Evolutionary conservation across 64 coral and sea anemone genomes (phyloP), one percentile per base, ranked within the genome.

Genomic region (Actinia tenebrosa): DNA sequence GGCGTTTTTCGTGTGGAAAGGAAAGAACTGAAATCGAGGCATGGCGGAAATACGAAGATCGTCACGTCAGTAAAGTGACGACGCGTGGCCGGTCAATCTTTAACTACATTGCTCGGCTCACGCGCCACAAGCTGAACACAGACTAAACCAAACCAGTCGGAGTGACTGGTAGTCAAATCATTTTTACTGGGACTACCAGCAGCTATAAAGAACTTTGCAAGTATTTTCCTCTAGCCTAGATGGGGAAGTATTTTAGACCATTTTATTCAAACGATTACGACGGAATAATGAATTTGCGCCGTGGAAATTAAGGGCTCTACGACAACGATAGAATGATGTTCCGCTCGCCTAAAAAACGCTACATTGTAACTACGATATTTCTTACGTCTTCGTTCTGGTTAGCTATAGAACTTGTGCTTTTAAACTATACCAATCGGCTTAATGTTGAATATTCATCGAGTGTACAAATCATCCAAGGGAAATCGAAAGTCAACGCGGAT

Each of bases 341-440:
- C 79, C 89, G 88, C 83, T 87, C 84, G 44, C 78, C 94, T 78
- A 84, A 81, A 64, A 93, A 87, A 80, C 88, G 91, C 72, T 96
- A 96, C 64, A 87, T 96, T 42, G 78, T 93, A 8, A 80, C 85
- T 22, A 93, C 94, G 47, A 88, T 96, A 5, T 90, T 96, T 77
- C 84, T 96, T n/a, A 96, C 94, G 7, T 93, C 94, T 27, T 79
- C 86, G 42, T 96, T 96, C 78, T 96, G 94, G 94, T 71, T 96
- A 42, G 81, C 88, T 1, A 43, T 96, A 18, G 94, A 96, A 53
- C 9, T 96, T 15, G 77, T 91, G 42, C 82, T 96, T 27, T 81
- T 96, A 11, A 89, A 77, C 55, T 96, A 96, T 47, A 93, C 94
- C 13, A 97, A 88, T 37, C 88, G 75, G 16, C 62, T 96, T 47